Conservation (phyloP, 2,888 invertebrate species). For the Hemaris fuciformis region DNA sequence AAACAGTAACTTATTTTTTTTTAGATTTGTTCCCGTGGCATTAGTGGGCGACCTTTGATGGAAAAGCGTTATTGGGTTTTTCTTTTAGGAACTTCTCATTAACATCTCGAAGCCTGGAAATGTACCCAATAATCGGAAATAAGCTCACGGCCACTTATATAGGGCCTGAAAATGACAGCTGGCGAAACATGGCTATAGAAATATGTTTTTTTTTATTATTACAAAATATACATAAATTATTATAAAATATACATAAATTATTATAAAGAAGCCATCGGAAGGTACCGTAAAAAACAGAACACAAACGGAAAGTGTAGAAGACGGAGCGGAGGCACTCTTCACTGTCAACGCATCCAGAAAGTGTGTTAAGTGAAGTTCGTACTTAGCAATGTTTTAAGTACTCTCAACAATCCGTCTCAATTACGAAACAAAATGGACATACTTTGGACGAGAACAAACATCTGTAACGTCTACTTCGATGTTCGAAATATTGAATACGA, state of each 20-base stretch:
- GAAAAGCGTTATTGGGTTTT: no score
- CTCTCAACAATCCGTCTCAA: constrained; percentile 55
- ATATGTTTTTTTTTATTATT: no score
- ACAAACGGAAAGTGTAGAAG: not conserved
- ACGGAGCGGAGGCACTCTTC: not conserved
- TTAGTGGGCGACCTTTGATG: no score
- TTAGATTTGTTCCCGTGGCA: no score
- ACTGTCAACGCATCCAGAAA: not conserved
- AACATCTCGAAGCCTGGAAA: no score
- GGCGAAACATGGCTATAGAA: no score
- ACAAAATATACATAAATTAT: not conserved
- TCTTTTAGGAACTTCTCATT: no score
- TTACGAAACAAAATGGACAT: constrained; percentile 55
- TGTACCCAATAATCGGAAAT: no score
- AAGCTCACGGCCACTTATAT: no score
- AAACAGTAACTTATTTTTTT: no score
- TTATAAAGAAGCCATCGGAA: not conserved
- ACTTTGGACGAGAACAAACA: constrained; percentile 21
- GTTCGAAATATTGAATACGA: constrained; percentile 16
- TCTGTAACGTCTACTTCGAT: constrained; percentile 3
- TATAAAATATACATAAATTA: not conserved
- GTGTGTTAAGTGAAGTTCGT: constrained; percentile 9
- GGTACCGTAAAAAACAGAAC: not conserved
- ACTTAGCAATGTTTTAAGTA: constrained; percentile 28
- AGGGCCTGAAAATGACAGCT: no score